Base-by-base conservation (phyloP, 2,888 invertebrate genomes). In the Scaeva pyrastri region DNA sequence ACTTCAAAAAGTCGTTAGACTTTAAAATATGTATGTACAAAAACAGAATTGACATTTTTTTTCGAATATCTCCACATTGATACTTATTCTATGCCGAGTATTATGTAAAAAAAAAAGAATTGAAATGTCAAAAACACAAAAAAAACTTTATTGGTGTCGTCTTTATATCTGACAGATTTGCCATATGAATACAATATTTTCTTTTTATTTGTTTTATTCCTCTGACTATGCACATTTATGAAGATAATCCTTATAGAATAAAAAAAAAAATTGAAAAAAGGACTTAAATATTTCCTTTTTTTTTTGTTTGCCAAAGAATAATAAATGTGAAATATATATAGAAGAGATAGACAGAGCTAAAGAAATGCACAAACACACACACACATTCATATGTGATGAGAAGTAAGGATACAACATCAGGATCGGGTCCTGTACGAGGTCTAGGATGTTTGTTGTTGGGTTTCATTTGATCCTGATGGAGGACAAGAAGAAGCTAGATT, bases 301-400 rank as follows among this genome's bases (percentile, higher is more conserved):
- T 74, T 83, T 80, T 72, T 85, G 81, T 81, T 81, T 85, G 80
- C 75, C 72, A 43, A 85, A 72, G 81, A 80, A 85, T 85, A 85
- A 85, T 85, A 85, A 85, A 85, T 81, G 60, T 72, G 75, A 71
- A 75, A 84, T 41, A 48, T 75, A 74, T 70, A 78, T 56, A 60
- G 4, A 3, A n/a, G 0, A 39, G 39, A 39, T 10, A 50, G 21
- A 11, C 31, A 31, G 31, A n/a, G n/a, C n/a, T n/a, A n/a, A n/a
- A n/a, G n/a, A n/a, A n/a, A 31, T 31, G 8, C 31, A 31, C 8
- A 31, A 8, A 31, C 31, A 31, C 8, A 31, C 6, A 31, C 31
- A 31, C 8, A 31, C 6, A 31, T 1, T 8, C n/a, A 62, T 52
- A 78, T n/a, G 45, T 43, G 52, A 48, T 16, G 6, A 72, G 56